Evolutionary conservation across 2,797 vertebrate genomes (phyloP), one percentile per base, ranked within the genome.

Genomic region (Halcyon chelicuti): DNA sequence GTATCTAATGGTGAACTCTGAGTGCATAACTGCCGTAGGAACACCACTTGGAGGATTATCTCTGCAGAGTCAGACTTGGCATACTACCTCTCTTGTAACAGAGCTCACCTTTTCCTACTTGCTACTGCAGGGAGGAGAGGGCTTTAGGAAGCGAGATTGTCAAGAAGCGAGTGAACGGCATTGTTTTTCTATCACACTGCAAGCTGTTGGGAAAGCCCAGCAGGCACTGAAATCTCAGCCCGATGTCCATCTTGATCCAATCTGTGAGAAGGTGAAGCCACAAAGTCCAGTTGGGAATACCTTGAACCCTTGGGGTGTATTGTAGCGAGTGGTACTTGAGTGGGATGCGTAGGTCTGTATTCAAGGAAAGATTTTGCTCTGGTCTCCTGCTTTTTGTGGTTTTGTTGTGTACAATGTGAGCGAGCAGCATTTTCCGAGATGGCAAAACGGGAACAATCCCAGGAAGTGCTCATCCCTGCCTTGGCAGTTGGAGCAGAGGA

Each of bases 71-170:
- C 76, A 76, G 81, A 42, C 63, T 49, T 52, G 13, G 61, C 39
- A 7, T 49, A 70, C 91, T 93, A 76, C 86, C 94, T 95, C 90
- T 94, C 87, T 62, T 33, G 25, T 14, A 72, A 77, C 46, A 57
- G 89, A 89, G 70, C 51, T 83, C n/a, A 8, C 72, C 82, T 77
- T 71, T 71, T 46, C 81, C 74, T 44, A 0, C 33, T 23, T 28
- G 42, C 46, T 68, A 2, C 42, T 37, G 44, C 58, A 10, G 62
- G 55, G 62, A 78, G 77, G 33, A 92, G 54, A 79, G 37, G 37
- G 44, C 74, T 82, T 82, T 76, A 2, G 46, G 62, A 89, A 52
- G 62, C 51, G 76, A 86, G 58, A n/a, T 46, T 4, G 70, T 44
- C 39, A 25, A 57, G 25, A 8, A 55, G 60, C 1, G 6, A 88